These are phyloP conservation scores for Phymastichus coffea DNA, from an alignment of 1,140 invertebrate species.

Conservation along the genomic window DNA sequence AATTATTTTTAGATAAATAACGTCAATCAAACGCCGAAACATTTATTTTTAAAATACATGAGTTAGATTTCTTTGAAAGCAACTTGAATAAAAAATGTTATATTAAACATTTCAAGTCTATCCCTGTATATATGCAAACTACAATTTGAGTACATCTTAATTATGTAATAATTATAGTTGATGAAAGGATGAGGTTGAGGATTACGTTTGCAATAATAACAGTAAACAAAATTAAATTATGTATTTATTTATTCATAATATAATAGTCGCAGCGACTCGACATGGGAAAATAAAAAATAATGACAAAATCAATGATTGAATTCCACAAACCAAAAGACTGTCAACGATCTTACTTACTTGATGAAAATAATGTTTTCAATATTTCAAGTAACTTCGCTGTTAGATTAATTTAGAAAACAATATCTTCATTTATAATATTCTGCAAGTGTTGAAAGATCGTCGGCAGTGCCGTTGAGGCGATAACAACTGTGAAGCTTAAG, in stretches of 20 bases:
- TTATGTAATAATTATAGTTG: too few relatives aligned
- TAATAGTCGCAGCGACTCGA: conserved; percentile 36
- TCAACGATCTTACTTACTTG: conserved; percentile 19
- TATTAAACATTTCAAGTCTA: too few relatives aligned
- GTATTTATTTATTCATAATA: conserved; percentile 49
- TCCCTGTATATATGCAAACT: too few relatives aligned
- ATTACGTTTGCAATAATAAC: conserved; percentile 11
- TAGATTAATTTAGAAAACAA: too few relatives aligned
- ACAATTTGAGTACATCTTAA: too few relatives aligned
- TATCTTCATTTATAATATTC: not conserved
- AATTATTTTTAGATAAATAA: too few relatives aligned
- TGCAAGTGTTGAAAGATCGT: conserved; percentile 7
- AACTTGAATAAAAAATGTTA: too few relatives aligned
- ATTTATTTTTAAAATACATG: too few relatives aligned
- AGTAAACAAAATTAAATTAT: conserved; percentile 42
- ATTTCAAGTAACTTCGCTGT: too few relatives aligned
- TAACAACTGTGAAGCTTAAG: conserved; percentile 34
- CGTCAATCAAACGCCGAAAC: too few relatives aligned
- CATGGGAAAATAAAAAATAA: conserved; percentile 13
- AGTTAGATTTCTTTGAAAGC: too few relatives aligned
- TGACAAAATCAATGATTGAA: conserved; percentile 15
- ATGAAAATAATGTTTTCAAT: conserved; percentile 1
- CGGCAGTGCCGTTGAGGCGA: conserved; percentile 20
- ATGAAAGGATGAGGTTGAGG: not conserved
- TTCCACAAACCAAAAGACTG: conserved; percentile 22